A percentile compares a stretch with the other conserved stretches of the same genome.
Evolutionary conservation across 2,797 vertebrate genomes (phyloP).

Genomic region (Cuculus canorus): DNA sequence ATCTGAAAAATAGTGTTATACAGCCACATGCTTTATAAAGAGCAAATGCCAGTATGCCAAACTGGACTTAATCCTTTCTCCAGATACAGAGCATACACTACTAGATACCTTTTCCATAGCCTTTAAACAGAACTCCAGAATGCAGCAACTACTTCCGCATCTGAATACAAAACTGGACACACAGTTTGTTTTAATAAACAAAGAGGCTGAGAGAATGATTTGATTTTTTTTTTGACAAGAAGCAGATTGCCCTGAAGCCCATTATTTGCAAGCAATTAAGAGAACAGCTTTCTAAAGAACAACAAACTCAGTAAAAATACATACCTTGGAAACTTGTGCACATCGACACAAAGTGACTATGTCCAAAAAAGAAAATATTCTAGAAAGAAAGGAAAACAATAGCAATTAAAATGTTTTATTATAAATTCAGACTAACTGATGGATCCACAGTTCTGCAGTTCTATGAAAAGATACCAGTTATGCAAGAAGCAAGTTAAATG

Average conservation of each 20-base stretch:
- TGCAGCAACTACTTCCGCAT: background rate
- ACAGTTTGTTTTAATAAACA: background rate
- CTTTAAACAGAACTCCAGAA: background rate
- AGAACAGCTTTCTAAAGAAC: background rate
- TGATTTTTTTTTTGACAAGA: background rate
- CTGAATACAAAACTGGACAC: background rate
- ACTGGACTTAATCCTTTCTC: slow-evolving; percentile 17
- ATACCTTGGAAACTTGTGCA: slow-evolving; percentile 96
- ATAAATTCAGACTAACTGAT: background rate
- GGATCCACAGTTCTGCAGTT: background rate
- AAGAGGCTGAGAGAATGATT: background rate
- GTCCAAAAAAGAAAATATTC: slow-evolving; percentile 98
- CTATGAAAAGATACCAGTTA: background rate
- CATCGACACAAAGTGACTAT: slow-evolving; percentile 95
- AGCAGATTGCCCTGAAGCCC: background rate
- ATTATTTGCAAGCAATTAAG: background rate
- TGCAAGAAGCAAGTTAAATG: background rate
- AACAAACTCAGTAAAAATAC: background rate
- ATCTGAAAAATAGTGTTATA: slow-evolving; percentile 6
- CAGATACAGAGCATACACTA: background rate
- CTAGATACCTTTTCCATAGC: background rate
- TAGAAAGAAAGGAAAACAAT: slow-evolving; percentile 73
- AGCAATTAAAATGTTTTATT: background rate
- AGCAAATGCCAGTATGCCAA: background rate
- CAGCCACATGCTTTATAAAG: slow-evolving; percentile 16